These are phyloP conservation scores for Bettongia penicillata DNA, from an alignment of 2,113 vertebrate species.

Conservation along the genomic window DNA sequence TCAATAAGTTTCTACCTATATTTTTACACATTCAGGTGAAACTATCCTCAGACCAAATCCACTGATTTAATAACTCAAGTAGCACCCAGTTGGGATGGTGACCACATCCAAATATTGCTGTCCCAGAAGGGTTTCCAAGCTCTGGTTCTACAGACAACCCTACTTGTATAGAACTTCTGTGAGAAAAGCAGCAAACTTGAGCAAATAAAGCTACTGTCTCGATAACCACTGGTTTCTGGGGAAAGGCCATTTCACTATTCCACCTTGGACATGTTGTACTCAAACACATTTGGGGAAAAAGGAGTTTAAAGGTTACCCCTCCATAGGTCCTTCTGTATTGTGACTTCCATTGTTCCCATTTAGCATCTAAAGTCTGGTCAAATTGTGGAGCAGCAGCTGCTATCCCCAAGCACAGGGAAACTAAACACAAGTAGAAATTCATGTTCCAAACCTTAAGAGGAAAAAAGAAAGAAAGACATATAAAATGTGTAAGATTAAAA, in stretches of 20 bases:
- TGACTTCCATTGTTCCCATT: conserved; percentile 91
- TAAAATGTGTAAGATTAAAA: conserved; percentile 4
- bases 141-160: too few species aligned
- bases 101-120: neutral
- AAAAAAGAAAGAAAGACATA: conserved; percentile 53
- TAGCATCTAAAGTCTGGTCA: conserved; percentile 84
- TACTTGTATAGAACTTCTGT: neutral
- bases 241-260: too few species aligned
- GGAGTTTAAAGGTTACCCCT: conserved; percentile 32
- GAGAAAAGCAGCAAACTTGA: too few species aligned
- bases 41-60: neutral
- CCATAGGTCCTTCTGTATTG: conserved; percentile 88
- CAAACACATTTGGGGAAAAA: too few species aligned
- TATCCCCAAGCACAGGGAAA: conserved; percentile 72
- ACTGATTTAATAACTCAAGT: neutral
- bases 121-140: neutral
- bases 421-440: too few species aligned
- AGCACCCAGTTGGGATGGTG: neutral
- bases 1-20: too few species aligned
- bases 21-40: too few species aligned
- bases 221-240: neutral
- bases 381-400: conserved; percentile 81
- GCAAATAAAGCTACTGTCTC: neutral
- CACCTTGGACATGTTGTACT: too few species aligned
- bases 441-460: too few species aligned